These are phyloP conservation scores for Malthinus seriepunctatus DNA, from an alignment of 2,888 invertebrate genomes.

Conservation along the genomic window DNA sequence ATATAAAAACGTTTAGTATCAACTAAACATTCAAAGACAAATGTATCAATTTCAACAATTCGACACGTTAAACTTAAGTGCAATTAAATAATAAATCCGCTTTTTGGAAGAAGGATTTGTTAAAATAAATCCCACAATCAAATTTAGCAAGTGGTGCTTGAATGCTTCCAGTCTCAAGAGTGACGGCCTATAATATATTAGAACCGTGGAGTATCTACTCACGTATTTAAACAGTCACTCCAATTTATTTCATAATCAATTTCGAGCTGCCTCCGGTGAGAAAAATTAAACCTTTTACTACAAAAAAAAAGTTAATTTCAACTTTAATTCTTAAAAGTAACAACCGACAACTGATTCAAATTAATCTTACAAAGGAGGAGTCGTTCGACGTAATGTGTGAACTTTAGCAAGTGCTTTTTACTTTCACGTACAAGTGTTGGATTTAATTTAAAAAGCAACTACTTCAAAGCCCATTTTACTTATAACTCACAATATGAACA, in stretches of 20 bases:
- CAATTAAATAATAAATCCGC: too few species aligned
- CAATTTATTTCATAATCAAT: conserved; percentile 16
- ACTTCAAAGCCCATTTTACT: conserved; percentile 5
- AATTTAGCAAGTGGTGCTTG: conserved; percentile 12
- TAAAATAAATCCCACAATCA: conserved; percentile 19
- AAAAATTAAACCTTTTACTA: conserved; percentile 8
- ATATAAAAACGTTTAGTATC: too few species aligned
- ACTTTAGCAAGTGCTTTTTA: conserved; percentile 1
- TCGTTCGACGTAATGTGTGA: conserved; percentile 26
- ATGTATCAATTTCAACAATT: too few species aligned
- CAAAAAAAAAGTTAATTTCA: background rate
- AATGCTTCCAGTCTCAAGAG: conserved; percentile 10
- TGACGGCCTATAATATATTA: conserved; percentile 11
- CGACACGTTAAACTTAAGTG: too few species aligned
- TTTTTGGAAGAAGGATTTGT: conserved; percentile 6
- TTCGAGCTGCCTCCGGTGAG: background rate
- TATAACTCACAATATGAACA: conserved; percentile 10
- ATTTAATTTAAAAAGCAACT: conserved; percentile 9
- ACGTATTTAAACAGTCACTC: conserved; percentile 9
- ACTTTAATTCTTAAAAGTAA: background rate
- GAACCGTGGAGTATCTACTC: background rate
- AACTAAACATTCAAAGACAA: too few species aligned
- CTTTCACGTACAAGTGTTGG: background rate
- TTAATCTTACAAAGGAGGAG: conserved; percentile 12
- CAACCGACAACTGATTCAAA: background rate